Evolutionary conservation across 2,888 invertebrate species (phyloP).

Genomic region (Mythimna pallens): DNA sequence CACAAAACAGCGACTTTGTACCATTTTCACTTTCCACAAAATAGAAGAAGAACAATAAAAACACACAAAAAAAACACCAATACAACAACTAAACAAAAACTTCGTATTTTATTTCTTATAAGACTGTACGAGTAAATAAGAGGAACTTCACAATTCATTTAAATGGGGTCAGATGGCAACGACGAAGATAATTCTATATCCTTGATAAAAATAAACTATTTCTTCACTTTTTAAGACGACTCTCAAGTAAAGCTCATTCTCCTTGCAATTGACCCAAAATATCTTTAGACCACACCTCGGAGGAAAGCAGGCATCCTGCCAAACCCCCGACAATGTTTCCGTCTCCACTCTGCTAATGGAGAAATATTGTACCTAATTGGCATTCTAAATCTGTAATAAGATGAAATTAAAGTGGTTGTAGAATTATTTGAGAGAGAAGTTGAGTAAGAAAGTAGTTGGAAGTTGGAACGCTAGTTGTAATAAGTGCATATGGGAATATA

Average conservation of each 20-base stretch:
- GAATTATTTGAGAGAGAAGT: conserved; percentile 51
- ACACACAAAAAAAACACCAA: conserved; percentile 14
- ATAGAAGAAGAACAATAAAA: conserved; percentile 20
- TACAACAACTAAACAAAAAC: conserved; percentile 31
- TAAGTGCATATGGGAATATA: conserved; percentile 35
- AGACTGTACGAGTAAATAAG: neutral
- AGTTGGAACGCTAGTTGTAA: conserved; percentile 25
- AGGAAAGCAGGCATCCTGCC: conserved; percentile 59
- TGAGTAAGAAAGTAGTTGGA: conserved; percentile 17
- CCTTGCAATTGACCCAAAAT: conserved; percentile 29
- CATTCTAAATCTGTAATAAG: conserved; percentile 60
- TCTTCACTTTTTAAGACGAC: conserved; percentile 23
- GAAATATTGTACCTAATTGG: conserved; percentile 64
- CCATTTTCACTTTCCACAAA: conserved; percentile 10
- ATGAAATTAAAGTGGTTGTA: conserved; percentile 52
- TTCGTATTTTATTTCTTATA: conserved; percentile 43
- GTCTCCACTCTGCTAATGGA: conserved; percentile 59
- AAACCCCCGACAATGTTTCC: conserved; percentile 48
- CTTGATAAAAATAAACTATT: conserved; percentile 31
- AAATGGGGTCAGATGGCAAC: conserved; percentile 38
- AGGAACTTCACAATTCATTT: conserved; percentile 39
- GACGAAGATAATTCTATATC: neutral
- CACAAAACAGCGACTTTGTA: conserved; percentile 16
- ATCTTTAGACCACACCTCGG: conserved; percentile 23
- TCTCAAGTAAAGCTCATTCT: neutral